A percentile compares a stretch with the other conserved stretches of the same genome.
Evolutionary conservation across 2,113 vertebrate species (phyloP).

Genomic region (Apistogramma diplotaenia): DNA sequence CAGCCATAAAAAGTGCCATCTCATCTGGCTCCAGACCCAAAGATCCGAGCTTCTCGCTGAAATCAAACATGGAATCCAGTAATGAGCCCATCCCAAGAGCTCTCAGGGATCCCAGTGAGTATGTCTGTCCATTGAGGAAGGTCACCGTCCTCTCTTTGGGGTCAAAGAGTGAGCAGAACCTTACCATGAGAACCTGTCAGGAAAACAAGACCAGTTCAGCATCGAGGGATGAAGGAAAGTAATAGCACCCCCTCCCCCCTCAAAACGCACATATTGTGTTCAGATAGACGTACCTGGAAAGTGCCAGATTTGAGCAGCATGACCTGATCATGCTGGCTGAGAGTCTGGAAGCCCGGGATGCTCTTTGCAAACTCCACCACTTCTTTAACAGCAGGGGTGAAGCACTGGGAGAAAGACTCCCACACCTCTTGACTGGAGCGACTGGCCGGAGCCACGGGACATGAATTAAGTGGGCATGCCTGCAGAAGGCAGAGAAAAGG

Average conservation of each 20-base stretch:
- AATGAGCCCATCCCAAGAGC: conserved; percentile 76
- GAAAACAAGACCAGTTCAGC: not conserved
- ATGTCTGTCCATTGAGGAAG: conserved; percentile 80
- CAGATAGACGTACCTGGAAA: conserved; percentile 73
- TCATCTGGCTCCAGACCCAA: conserved; percentile 80
- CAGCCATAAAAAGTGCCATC: conserved; percentile 83
- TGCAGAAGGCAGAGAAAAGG: conserved; percentile 28
- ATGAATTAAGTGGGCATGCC: conserved; percentile 81
- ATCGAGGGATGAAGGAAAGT: not conserved
- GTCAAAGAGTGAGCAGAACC: conserved; percentile 81
- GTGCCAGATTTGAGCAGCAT: conserved; percentile 84
- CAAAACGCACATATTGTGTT: not conserved
- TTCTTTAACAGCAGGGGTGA: conserved; percentile 82
- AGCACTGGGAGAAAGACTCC: conserved; percentile 84
- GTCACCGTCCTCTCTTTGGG: conserved; percentile 76
- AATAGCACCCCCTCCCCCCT: too few relatives aligned
- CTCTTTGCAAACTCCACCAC: conserved; percentile 84
- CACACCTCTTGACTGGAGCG: conserved; percentile 80
- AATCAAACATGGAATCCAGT: conserved; percentile 80
- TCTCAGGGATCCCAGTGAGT: conserved; percentile 73
- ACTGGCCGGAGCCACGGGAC: conserved; percentile 75
- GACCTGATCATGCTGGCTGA: conserved; percentile 82
- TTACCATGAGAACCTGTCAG: conserved; percentile 80
- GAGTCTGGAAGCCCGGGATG: conserved; percentile 80
- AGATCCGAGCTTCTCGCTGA: conserved; percentile 78